Percentiles rank a stretch among this genome's conserved stretches.
phyloP scores from a whole-genome alignment of 2,113 vertebrate genomes.

The Microcebus tavaratra region DNA sequence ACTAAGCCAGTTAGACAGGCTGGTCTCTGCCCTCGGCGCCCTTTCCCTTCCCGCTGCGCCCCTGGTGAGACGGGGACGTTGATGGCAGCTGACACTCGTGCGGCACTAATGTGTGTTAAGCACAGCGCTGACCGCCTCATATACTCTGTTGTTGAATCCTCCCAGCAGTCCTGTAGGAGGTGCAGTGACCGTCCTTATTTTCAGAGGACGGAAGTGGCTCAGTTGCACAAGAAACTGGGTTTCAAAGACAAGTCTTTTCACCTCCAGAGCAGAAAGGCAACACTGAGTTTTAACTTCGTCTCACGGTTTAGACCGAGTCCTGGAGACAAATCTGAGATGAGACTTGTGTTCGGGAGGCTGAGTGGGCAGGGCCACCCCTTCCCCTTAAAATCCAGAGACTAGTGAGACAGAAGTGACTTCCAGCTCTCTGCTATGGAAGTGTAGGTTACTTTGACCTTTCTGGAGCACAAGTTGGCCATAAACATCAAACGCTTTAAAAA shows the following conservation, averaged over 20 bases:
- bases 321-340: not conserved
- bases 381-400: not conserved
- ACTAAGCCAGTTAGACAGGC: not conserved
- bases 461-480: too few species aligned
- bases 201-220: not conserved
- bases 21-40: not conserved
- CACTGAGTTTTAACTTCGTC: not conserved
- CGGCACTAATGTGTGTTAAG: too few species aligned
- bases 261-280: not conserved
- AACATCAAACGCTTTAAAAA: not conserved
- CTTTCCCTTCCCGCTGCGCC: not conserved
- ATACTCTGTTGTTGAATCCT: not conserved
- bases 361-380: not conserved
- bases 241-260: not conserved
- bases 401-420: fast-evolving
- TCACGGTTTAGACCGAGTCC: fast-evolving
- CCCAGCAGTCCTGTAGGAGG: not conserved
- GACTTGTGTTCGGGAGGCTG: fast-evolving
- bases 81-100: not conserved
- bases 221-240: not conserved
- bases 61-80: fast-evolving
- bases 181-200: not conserved
- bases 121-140: too few species aligned
- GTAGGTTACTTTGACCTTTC: fast-evolving
- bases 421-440: not conserved